Percentiles rank a stretch among this genome's conserved stretches.
phyloP scores from a whole-genome alignment of 1,140 invertebrate genomes.

The Lucilia sericata region DNA sequence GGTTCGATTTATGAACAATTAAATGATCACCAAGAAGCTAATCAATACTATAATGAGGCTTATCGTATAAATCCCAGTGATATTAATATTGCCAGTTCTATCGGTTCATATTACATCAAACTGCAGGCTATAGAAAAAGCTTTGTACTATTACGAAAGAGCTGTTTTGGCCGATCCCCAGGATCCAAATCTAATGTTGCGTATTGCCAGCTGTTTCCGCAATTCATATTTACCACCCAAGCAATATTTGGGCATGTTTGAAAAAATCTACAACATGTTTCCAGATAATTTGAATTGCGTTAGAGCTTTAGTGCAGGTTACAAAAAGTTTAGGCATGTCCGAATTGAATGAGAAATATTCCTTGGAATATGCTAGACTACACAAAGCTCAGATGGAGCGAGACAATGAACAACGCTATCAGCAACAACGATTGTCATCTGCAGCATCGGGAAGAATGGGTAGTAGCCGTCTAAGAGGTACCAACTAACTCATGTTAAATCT shows the following conservation, averaged over 20 bases:
- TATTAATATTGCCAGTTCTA: slow-evolving; percentile 90
- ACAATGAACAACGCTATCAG: slow-evolving; percentile 77
- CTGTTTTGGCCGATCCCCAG: slow-evolving; percentile 87
- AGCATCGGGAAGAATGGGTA: slow-evolving; percentile 62
- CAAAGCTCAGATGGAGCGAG: slow-evolving; percentile 59
- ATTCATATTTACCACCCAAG: slow-evolving; percentile 84
- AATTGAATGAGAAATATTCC: slow-evolving; percentile 78
- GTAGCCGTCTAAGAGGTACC: slow-evolving; percentile 63
- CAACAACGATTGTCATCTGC: slow-evolving; percentile 73
- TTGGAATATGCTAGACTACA: slow-evolving; percentile 86
- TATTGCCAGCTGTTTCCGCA: slow-evolving; percentile 85
- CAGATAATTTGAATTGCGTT: slow-evolving; percentile 88
- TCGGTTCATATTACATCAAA: slow-evolving; percentile 92
- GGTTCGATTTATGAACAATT: slow-evolving; percentile 87
- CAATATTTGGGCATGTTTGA: slow-evolving; percentile 86
- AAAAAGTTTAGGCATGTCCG: slow-evolving; percentile 75
- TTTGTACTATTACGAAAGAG: slow-evolving; percentile 87
- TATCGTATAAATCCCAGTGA: slow-evolving; percentile 91
- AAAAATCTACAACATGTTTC: slow-evolving; percentile 81
- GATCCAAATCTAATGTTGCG: slow-evolving; percentile 88
- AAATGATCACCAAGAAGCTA: slow-evolving; percentile 91
- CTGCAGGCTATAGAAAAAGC: slow-evolving; percentile 91
- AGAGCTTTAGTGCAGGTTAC: slow-evolving; percentile 87
- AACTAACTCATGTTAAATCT: not conserved
- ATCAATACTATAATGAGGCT: slow-evolving; percentile 92